Percentiles rank a stretch among this genome's conserved stretches.
phyloP scores from a whole-genome alignment of 2,888 invertebrate genomes.

The Uropetala carovei region DNA sequence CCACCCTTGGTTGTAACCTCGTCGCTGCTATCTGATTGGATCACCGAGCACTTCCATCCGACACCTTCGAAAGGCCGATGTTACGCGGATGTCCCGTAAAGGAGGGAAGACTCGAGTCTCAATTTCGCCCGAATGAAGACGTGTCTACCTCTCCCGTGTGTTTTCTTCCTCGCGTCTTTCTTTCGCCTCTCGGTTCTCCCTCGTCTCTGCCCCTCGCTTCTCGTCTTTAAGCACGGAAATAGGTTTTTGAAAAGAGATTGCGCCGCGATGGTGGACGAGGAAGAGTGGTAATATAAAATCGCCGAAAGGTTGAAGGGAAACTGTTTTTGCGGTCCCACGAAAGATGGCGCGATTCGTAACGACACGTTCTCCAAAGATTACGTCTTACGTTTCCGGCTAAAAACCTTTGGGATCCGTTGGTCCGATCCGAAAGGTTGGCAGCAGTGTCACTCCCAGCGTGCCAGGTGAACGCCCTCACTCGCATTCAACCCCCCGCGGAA shows the following conservation, averaged over 20 bases:
- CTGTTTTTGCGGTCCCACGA: background rate
- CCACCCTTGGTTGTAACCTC: too few relatives aligned
- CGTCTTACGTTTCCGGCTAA: slow-evolving; percentile 52
- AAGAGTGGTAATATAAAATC: background rate
- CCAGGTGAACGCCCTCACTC: slow-evolving; percentile 57
- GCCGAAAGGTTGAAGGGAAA: background rate
- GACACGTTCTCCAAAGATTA: slow-evolving; percentile 35
- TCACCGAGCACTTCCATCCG: too few relatives aligned
- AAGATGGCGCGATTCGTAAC: slow-evolving; percentile 37
- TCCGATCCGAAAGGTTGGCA: slow-evolving; percentile 48
- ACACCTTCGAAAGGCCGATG: too few relatives aligned
- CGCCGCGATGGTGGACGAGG: background rate
- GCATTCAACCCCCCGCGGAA: slow-evolving; percentile 34
- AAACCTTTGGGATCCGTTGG: slow-evolving; percentile 17
- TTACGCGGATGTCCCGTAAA: too few relatives aligned
- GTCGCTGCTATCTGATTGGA: too few relatives aligned
- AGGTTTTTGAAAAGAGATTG: background rate
- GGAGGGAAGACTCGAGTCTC: too few relatives aligned
- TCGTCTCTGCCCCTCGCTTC: too few relatives aligned
- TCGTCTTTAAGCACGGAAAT: background rate
- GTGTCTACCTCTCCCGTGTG: too few relatives aligned
- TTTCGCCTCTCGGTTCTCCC: too few relatives aligned
- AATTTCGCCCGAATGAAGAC: too few relatives aligned
- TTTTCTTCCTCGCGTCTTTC: too few relatives aligned
- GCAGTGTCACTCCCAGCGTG: slow-evolving; percentile 49